A percentile compares a stretch with the other conserved stretches of the same genome.
Conservation (phyloP, 2,797 vertebrate genomes). For the Neosalanx taihuensis region DNA sequence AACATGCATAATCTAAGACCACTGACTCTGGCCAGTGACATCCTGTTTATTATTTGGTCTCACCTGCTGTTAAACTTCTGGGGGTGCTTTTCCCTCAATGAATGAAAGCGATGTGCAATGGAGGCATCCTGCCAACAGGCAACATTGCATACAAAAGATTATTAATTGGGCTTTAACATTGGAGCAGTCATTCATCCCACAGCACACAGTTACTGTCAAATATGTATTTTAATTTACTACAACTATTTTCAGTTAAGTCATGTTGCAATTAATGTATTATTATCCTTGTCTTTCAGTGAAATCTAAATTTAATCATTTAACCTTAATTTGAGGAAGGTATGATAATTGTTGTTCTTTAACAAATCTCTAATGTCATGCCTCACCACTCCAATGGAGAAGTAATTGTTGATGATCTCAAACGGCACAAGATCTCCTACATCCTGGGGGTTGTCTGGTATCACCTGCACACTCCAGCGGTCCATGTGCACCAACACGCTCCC, state of each 20-base stretch:
- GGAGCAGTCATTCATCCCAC: not conserved
- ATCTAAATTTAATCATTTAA: too few species aligned
- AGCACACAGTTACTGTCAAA: not conserved
- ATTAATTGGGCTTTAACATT: not conserved
- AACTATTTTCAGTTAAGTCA: too few species aligned
- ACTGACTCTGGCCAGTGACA: not conserved
- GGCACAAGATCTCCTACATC: constrained; percentile 87
- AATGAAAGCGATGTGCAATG: constrained; percentile 92
- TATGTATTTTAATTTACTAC: too few species aligned
- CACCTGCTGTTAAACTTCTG: constrained; percentile 96
- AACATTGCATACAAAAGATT: constrained; percentile 9
- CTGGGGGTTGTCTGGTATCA: constrained; percentile 75
- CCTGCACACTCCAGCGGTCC: constrained; percentile 89
- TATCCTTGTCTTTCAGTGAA: too few species aligned
- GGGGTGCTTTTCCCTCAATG: constrained; percentile 91
- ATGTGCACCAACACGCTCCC: constrained; percentile 69
- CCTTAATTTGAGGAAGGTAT: not conserved
- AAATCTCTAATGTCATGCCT: constrained; percentile 16
- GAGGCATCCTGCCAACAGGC: constrained; percentile 82
- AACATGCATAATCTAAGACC: too few species aligned
- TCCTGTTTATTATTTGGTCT: constrained; percentile 20
- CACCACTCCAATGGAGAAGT: constrained; percentile 96
- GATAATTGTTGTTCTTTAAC: not conserved
- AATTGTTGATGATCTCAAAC: constrained; percentile 94
- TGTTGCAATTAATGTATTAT: too few species aligned